Conservation (phyloP, 2,888 invertebrate genomes). For the Alcis repandata region DNA sequence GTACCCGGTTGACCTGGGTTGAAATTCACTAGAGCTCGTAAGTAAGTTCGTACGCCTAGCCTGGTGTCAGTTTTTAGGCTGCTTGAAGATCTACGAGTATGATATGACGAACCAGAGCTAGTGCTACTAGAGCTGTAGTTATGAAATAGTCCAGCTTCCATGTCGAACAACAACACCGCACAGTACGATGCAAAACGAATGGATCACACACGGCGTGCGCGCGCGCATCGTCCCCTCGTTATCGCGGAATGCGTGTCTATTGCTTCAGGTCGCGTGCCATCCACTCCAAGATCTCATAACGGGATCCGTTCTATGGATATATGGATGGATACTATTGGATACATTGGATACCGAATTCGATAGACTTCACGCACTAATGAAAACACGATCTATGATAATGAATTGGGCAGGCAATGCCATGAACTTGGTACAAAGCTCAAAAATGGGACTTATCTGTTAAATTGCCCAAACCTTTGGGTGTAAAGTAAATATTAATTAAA, state of each 20-base stretch:
- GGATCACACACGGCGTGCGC: conserved; percentile 51
- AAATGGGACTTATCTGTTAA: too few species aligned
- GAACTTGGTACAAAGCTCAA: too few species aligned
- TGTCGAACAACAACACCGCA: not conserved
- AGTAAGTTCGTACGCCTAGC: too few species aligned
- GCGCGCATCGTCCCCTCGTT: conserved; percentile 52
- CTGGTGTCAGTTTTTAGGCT: too few species aligned
- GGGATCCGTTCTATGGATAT: conserved; percentile 55
- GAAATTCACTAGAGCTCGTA: not conserved
- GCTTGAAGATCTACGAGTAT: too few species aligned
- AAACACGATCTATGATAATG: not conserved
- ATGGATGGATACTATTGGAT: too few species aligned
- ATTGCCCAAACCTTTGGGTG: too few species aligned
- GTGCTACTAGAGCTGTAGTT: not conserved
- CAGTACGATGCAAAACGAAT: conserved; percentile 48
- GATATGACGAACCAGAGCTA: not conserved
- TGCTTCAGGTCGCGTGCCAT: conserved; percentile 69
- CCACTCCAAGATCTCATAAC: conserved; percentile 56
- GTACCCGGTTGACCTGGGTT: not conserved
- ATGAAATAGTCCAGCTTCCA: not conserved
- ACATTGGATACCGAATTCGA: conserved; percentile 50
- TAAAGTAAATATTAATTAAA: too few species aligned
- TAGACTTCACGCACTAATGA: conserved; percentile 45
- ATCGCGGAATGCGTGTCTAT: conserved; percentile 66
- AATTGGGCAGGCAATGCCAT: not conserved